phyloP scores from a whole-genome alignment of 2,113 vertebrate species.

The Azemiops feae region DNA sequence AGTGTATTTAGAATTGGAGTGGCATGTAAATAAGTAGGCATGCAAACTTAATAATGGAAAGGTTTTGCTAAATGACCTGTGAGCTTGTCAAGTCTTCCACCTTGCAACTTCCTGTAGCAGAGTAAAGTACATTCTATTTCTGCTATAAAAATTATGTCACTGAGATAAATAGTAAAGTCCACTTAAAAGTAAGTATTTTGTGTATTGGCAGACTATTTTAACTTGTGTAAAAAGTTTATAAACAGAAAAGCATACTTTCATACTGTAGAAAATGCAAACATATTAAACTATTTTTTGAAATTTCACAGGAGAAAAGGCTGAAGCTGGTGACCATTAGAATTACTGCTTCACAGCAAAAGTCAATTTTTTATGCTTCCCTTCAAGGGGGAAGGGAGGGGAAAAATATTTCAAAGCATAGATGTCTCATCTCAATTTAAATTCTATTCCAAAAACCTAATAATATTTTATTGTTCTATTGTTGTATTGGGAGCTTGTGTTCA shows the following conservation, averaged over 20 bases:
- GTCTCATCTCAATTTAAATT: not conserved
- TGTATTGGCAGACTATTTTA: conserved; percentile 20
- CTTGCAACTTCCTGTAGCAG: not conserved
- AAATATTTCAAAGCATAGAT: conserved; percentile 15
- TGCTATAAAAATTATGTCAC: not conserved
- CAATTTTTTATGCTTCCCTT: conserved; percentile 37
- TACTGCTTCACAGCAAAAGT: conserved; percentile 33
- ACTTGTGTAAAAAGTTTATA: conserved; percentile 45
- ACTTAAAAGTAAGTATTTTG: conserved; percentile 36
- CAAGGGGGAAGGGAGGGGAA: conserved; percentile 30
- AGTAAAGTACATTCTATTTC: not conserved
- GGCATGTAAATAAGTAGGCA: not conserved
- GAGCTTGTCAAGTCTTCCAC: not conserved
- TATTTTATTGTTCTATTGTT: not conserved
- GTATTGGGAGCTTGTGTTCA: not conserved
- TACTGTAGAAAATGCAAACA: conserved; percentile 55
- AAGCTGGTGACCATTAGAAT: conserved; percentile 49
- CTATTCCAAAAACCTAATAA: conserved; percentile 8
- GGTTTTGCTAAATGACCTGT: not conserved
- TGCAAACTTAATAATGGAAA: not conserved
- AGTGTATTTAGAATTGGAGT: not conserved
- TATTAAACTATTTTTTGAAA: conserved; percentile 45
- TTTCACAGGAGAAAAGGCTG: conserved; percentile 46
- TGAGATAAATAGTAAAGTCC: conserved; percentile 30
- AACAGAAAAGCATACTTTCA: conserved; percentile 55